These are phyloP conservation scores for Apoda limacodes DNA, from an alignment of 2,888 invertebrate genomes.

Conservation along the genomic window DNA sequence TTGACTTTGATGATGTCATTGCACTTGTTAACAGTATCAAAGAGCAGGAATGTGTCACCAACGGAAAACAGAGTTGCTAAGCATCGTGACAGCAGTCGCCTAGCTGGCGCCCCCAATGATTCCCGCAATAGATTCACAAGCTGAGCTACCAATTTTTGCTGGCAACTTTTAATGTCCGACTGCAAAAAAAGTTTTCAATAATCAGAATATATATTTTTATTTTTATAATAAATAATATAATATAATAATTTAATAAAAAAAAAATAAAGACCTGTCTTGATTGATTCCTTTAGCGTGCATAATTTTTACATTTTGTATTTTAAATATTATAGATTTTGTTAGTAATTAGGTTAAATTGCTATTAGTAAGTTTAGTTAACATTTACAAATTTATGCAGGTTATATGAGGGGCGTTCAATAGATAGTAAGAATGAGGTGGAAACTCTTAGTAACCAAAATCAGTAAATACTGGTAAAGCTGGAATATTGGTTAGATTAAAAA, in stretches of 20 bases:
- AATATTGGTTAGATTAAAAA: too few relatives aligned
- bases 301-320: too few relatives aligned
- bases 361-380: too few relatives aligned
- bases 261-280: not conserved
- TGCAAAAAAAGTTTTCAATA: slow-evolving; percentile 54
- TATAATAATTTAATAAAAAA: not conserved
- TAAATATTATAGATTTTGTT: too few relatives aligned
- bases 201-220: slow-evolving; percentile 2
- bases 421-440: too few relatives aligned
- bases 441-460: too few relatives aligned
- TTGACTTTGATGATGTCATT: slow-evolving; percentile 97
- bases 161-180: slow-evolving; percentile 97
- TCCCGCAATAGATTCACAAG: slow-evolving; percentile 90
- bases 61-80: slow-evolving; percentile 95
- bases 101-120: slow-evolving; percentile 93
- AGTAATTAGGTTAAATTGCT: too few relatives aligned
- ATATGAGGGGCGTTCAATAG: too few relatives aligned
- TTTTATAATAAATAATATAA: not conserved
- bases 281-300: too few relatives aligned
- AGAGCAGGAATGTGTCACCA: slow-evolving; percentile 96
- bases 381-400: too few relatives aligned
- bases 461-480: too few relatives aligned
- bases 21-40: slow-evolving; percentile 97
- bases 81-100: slow-evolving; percentile 90
- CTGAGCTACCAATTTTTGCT: slow-evolving; percentile 95